Evolutionary conservation across 35 echinoderm and acorn worm species (phyloP).

Genomic region (Amphiura filiformis): DNA sequence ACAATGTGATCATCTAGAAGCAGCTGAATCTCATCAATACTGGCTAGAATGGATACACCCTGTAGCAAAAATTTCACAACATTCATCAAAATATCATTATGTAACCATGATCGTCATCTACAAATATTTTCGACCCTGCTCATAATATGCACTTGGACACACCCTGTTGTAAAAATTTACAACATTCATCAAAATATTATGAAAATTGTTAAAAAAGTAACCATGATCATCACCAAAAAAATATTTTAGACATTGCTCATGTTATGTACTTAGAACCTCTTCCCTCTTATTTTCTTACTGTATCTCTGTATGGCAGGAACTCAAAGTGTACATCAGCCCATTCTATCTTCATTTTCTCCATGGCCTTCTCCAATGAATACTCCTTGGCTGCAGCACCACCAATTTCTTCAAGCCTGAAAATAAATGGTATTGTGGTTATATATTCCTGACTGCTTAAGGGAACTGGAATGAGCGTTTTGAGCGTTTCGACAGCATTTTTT

Average conservation of each 20-base stretch:
- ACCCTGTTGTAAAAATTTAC: too few species aligned
- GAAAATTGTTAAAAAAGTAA: too few species aligned
- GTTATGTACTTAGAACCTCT: too few species aligned
- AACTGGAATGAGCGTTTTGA: too few species aligned
- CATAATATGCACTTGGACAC: too few species aligned
- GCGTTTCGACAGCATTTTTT: too few species aligned
- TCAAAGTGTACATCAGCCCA: conserved; percentile 99
- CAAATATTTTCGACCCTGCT: too few species aligned
- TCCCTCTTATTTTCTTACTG: too few species aligned
- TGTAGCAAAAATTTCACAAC: conserved; percentile 25
- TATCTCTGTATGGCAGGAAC: conserved; percentile 90
- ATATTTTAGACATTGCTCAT: too few species aligned
- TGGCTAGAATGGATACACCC: conserved; percentile 94
- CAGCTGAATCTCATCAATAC: conserved; percentile 95
- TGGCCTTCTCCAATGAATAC: conserved; percentile 98
- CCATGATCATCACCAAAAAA: too few species aligned
- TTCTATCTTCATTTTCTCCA: conserved; percentile 99
- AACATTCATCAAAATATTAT: too few species aligned
- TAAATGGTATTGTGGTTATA: not conserved
- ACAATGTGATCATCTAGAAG: conserved; percentile 93
- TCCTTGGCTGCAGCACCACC: conserved; percentile 91
- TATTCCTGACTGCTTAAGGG: too few species aligned
- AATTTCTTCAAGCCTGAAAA: conserved; percentile 86
- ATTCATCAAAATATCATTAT: not conserved
- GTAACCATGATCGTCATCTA: not conserved